phyloP scores from a whole-genome alignment of 2,113 vertebrate species.

The Laticauda laticaudata region DNA sequence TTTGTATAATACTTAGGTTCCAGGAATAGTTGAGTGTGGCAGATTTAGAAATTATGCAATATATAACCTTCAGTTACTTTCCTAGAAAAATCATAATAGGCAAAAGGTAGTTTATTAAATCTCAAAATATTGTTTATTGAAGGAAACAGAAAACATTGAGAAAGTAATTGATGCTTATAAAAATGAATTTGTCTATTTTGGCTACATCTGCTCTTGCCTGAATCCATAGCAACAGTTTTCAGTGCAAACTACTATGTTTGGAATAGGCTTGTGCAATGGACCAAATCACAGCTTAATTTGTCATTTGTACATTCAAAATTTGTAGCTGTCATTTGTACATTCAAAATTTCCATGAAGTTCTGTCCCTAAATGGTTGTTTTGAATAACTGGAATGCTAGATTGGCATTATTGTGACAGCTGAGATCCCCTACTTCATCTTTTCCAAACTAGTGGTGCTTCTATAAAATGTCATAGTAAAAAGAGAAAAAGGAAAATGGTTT shows the following conservation, averaged over 20 bases:
- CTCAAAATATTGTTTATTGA: slow-evolving; percentile 5
- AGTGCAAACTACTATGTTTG: slow-evolving; percentile 31
- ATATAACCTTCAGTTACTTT: not conserved
- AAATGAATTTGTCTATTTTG: slow-evolving; percentile 32
- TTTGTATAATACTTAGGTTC: not conserved
- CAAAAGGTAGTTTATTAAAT: slow-evolving; percentile 12
- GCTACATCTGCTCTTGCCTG: not conserved
- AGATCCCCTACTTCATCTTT: not conserved
- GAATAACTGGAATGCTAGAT: not conserved
- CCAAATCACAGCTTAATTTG: not conserved
- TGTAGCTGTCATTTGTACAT: not conserved
- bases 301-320: not conserved
- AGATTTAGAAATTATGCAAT: slow-evolving; percentile 6
- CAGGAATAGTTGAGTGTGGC: not conserved
- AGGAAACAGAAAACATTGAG: not conserved
- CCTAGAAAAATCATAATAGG: not conserved
- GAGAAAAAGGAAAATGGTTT: not conserved
- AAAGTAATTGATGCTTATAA: slow-evolving; percentile 18
- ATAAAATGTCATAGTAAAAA: not conserved
- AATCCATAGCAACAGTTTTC: slow-evolving; percentile 4
- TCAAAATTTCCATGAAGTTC: not conserved
- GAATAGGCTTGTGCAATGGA: not conserved
- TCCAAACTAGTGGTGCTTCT: not conserved
- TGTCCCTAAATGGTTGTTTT: not conserved
- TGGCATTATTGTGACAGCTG: not conserved